These are phyloP conservation scores for Apodemus sylvaticus DNA, from an alignment of 2,113 vertebrate species.

Conservation along the genomic window DNA sequence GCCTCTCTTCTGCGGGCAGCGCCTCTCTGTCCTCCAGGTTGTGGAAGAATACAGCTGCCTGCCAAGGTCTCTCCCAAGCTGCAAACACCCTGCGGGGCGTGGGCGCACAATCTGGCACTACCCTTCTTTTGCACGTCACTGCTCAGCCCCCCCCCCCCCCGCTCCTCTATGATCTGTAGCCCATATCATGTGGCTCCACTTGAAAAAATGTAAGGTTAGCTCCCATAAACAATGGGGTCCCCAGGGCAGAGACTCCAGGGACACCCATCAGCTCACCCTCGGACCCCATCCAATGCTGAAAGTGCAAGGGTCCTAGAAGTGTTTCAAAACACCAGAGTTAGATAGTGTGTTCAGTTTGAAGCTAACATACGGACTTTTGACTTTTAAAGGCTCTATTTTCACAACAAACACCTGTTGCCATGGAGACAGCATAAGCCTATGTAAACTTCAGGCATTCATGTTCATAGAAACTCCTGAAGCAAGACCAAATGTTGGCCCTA, in stretches of 20 bases:
- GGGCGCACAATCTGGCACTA: background rate
- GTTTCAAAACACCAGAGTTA: conserved; percentile 72
- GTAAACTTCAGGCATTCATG: conserved; percentile 88
- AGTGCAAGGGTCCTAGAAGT: conserved; percentile 63
- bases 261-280: conserved; percentile 1
- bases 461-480: conserved; percentile 89
- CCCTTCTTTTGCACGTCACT: background rate
- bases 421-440: conserved; percentile 85
- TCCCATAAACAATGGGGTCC: background rate
- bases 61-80: background rate
- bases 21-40: background rate
- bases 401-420: conserved; percentile 86
- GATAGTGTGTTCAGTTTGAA: conserved; percentile 75
- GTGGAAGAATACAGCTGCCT: background rate
- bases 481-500: conserved; percentile 87
- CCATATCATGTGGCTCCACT: background rate
- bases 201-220: background rate
- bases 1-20: background rate
- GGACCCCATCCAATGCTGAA: conserved; percentile 40
- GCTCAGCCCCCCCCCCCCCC: background rate
- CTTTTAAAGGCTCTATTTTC: conserved; percentile 84
- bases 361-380: conserved; percentile 83
- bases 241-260: background rate
- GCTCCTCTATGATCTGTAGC: background rate
- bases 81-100: background rate